Evolutionary conservation across 2,888 invertebrate genomes (phyloP), one percentile per base, ranked within the genome.

Genomic region (Scotopteryx bipunctaria): DNA sequence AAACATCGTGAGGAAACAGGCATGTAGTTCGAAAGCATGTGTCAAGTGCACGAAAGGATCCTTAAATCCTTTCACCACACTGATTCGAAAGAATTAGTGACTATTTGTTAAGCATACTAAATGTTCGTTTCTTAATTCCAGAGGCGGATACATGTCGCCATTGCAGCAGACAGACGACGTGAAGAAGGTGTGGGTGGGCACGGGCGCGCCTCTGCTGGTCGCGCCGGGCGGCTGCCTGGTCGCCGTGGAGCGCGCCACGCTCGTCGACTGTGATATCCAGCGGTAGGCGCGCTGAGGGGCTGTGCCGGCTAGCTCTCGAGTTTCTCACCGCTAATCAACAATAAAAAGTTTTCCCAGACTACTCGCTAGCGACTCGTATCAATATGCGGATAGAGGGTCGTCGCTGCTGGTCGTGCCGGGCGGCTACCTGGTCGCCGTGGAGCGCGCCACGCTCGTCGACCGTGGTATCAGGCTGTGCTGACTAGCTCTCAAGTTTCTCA

Each of bases 161-260:
- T 57, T 81, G 6, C 89, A 86, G 57, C 76, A 84, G 38, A 60
- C 79, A 0, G 83, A 83, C 11, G 89, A 90, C 59, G 86, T 89
- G 14, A 90, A 90, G 66, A 90, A 90, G 55, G 88, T 89, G n/a
- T 89, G 89, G 90, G 82, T 86, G 21, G 88, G 89, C 0, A 73
- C 73, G 0, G 64, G 82, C 0, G 78, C 86, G 0, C 90, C 90
- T 0, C 73, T 90, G 0, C 69, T 90, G 8, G 82, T 90, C 16
- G 66, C 87, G 0, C 85, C 88, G 0, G 83, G 83, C 0, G 90
- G 89, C 1, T 87, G 90, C 61, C 67, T 89, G 13, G 87, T 90
- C 23, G 85, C 86, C 0, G 88, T 90, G 0, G 89, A 90, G 44
- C 54, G 90, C 2, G 90, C 90, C 3, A 86, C 85, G 27, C 76